These are phyloP conservation scores for Amphipyra berbera DNA, from an alignment of 2,888 invertebrate species.

Conservation along the genomic window DNA sequence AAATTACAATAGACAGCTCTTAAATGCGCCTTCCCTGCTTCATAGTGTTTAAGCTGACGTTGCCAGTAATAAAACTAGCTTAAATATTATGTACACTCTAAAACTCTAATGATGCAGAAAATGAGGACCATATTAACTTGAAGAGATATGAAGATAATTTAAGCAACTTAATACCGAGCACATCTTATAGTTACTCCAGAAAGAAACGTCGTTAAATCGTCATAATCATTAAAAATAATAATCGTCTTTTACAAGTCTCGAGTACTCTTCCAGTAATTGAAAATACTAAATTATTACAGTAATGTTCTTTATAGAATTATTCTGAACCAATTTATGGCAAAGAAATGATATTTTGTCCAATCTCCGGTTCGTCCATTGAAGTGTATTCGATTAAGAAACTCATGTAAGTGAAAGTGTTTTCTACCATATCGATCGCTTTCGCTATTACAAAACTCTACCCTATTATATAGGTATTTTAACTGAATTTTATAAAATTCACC, in stretches of 20 bases:
- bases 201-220: conserved; percentile 18
- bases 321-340: conserved; percentile 5
- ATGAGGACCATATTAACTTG: neutral
- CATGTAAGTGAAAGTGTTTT: conserved; percentile 3
- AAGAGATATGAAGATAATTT: neutral
- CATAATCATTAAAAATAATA: conserved; percentile 53
- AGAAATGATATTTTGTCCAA: conserved; percentile 17
- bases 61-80: too few relatives aligned
- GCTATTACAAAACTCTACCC: too few relatives aligned
- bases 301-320: conserved; percentile 5
- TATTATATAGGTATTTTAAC: too few relatives aligned
- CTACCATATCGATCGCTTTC: neutral
- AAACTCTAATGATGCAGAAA: neutral
- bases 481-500: too few relatives aligned
- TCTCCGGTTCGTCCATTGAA: conserved; percentile 41
- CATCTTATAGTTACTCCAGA: neutral
- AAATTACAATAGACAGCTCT: too few relatives aligned
- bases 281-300: conserved; percentile 22
- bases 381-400: conserved; percentile 20
- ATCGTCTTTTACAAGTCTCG: conserved; percentile 10
- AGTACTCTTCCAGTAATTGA: conserved; percentile 39
- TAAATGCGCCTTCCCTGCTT: too few relatives aligned
- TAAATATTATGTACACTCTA: too few relatives aligned
- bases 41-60: too few relatives aligned
- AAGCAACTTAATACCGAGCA: conserved; percentile 11